Evolutionary conservation across 2,797 vertebrate species (phyloP).

Genomic region (Cuniculus paca): DNA sequence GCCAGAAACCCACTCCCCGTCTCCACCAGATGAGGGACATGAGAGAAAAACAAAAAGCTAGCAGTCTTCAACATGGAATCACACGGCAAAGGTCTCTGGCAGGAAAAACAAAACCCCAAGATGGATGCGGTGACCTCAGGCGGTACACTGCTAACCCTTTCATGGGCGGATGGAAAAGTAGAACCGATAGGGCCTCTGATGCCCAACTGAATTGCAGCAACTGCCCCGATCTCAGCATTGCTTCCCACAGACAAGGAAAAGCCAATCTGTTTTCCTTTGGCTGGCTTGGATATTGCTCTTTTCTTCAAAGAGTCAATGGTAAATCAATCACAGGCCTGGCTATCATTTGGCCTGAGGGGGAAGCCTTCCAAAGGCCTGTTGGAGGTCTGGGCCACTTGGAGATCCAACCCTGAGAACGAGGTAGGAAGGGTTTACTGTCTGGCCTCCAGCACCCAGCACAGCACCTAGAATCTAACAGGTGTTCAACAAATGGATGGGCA

Average conservation of each 20-base stretch:
- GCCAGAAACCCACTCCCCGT: not conserved
- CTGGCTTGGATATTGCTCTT: constrained; percentile 48
- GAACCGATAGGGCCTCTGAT: not conserved
- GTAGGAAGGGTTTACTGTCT: not conserved
- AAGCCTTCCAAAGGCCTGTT: constrained; percentile 38
- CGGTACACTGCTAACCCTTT: constrained; percentile 51
- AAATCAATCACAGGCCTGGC: constrained; percentile 46
- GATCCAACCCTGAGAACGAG: not conserved
- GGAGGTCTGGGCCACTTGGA: not conserved
- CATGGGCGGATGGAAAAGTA: constrained; percentile 12
- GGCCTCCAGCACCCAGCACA: not conserved
- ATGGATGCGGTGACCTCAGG: constrained; percentile 57
- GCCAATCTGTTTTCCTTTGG: constrained; percentile 23
- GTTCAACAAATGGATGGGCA: not conserved
- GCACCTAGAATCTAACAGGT: not conserved
- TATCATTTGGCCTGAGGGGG: not conserved
- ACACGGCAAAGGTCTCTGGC: constrained; percentile 52
- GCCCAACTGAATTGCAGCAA: not conserved
- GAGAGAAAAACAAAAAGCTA: constrained; percentile 47
- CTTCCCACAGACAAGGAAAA: constrained; percentile 34
- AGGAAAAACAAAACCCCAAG: constrained; percentile 70
- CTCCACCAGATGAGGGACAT: constrained; percentile 36
- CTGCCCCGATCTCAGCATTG: not conserved
- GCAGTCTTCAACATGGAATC: not conserved
- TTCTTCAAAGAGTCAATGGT: constrained; percentile 69